Conservation (phyloP, 2,113 vertebrate species). For the Odontophorus gujanensis region DNA sequence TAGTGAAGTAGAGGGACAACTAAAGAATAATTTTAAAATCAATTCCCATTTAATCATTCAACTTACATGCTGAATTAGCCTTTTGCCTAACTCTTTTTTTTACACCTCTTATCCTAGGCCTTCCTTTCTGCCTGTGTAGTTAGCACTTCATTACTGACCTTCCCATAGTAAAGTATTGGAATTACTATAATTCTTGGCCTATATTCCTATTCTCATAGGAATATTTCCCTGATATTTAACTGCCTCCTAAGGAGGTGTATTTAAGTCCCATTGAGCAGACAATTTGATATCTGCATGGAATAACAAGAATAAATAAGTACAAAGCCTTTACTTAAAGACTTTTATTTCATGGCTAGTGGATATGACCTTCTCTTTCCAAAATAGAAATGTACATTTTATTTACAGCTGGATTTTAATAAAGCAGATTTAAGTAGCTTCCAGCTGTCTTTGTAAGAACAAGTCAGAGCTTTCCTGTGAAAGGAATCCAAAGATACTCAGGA, state of each 20-base stretch:
- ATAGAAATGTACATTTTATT: background rate
- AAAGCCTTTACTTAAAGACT: background rate
- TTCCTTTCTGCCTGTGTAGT: background rate
- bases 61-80: background rate
- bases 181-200: background rate
- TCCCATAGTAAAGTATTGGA: background rate
- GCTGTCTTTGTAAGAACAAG: constrained; percentile 25
- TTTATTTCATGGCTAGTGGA: background rate
- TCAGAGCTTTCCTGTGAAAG: constrained; percentile 43
- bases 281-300: background rate
- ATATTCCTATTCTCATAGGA: background rate
- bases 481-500: constrained; percentile 44
- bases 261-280: background rate
- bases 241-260: background rate
- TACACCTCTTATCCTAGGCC: background rate
- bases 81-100: background rate
- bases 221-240: background rate
- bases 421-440: constrained; percentile 34
- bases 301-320: background rate
- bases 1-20: background rate
- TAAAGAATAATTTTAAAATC: background rate
- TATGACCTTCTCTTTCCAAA: background rate
- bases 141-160: background rate
- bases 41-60: background rate
- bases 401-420: constrained; percentile 2